Base-by-base conservation (phyloP, 2,797 vertebrate genomes). In the Microchirus variegatus region DNA sequence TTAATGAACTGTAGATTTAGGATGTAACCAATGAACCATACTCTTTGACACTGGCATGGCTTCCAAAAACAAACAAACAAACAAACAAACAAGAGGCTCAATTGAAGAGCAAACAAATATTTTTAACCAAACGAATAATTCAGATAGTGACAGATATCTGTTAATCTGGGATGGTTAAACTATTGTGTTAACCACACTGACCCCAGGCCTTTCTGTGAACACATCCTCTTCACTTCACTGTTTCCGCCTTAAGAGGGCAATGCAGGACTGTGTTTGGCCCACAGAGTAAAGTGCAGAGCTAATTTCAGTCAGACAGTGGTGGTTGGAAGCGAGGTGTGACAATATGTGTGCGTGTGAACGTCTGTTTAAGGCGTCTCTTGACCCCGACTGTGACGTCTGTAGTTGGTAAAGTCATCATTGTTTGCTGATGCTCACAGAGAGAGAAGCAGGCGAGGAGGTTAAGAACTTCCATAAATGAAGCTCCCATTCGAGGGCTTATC, bases 341-440 rank as follows among this genome's bases (percentile, higher is more conserved):
- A 64, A 46, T 59, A 42, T 73, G 59, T 65, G 78, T 68, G 59
- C 61, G 78, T 84, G 73, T 78, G 70, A 62, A 67, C 0, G 72
- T 58, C 59, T 75, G 75, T 81, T 80, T 78, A 73, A 84, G 77
- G 77, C 48, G 80, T 87, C 80, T 87, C 67, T 67, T 87, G 84
- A 89, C 86, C 86, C 82, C 36, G 70, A 31, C 81, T 72, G 72
- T 85, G 81, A 86, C 83, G 67, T 42, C 56, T 47, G 66, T 73
- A 75, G 62, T 83, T 79, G 82, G 70, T 73, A 67, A 58, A 67
- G 59, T 76, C 80, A 87, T 76, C 80, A 87, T 76, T 81, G 61
- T 55, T 59, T 50, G 22, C 65, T 50, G 73, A 72, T 36, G 72
- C 78, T 69, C 55, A 46, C 41, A 78, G 54, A 81, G 59, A 53